A percentile compares a stretch with the other conserved stretches of the same genome.
phyloP scores from a whole-genome alignment of 1,140 invertebrate genomes.

The Metaphire vulgaris region DNA sequence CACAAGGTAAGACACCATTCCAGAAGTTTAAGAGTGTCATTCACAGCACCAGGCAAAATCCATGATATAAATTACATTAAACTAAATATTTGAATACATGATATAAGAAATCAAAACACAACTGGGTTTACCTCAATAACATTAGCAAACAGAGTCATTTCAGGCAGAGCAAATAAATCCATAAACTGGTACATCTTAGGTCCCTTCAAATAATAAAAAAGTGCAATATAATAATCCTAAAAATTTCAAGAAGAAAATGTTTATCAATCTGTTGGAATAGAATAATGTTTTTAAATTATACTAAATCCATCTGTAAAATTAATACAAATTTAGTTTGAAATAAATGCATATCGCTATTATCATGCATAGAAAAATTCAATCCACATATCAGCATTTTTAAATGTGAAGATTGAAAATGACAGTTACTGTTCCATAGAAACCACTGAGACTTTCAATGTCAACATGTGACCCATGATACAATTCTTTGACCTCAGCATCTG shows the following conservation, averaged over 20 bases:
- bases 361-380: too few relatives aligned
- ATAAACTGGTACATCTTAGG: slow-evolving; percentile 87
- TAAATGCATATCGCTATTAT: too few relatives aligned
- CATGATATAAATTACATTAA: slow-evolving; percentile 19
- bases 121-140: slow-evolving; percentile 64
- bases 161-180: slow-evolving; percentile 93
- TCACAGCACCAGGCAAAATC: too few relatives aligned
- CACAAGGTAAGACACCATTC: too few relatives aligned
- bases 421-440: slow-evolving; percentile 46
- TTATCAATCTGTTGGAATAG: too few relatives aligned
- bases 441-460: slow-evolving; percentile 51
- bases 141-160: slow-evolving; percentile 87
- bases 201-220: slow-evolving; percentile 57
- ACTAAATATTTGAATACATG: slow-evolving; percentile 14
- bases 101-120: slow-evolving; percentile 19
- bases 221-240: not conserved
- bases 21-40: too few relatives aligned
- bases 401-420: slow-evolving; percentile 6
- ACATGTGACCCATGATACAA: slow-evolving; percentile 68
- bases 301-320: too few relatives aligned
- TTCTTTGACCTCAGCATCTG: slow-evolving; percentile 74
- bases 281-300: too few relatives aligned
- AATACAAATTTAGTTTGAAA: too few relatives aligned
- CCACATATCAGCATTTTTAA: too few relatives aligned
- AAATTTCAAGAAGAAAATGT: too few relatives aligned